Base-by-base conservation (phyloP, 2,113 vertebrate species). In the Anthoscopus minutus region DNA sequence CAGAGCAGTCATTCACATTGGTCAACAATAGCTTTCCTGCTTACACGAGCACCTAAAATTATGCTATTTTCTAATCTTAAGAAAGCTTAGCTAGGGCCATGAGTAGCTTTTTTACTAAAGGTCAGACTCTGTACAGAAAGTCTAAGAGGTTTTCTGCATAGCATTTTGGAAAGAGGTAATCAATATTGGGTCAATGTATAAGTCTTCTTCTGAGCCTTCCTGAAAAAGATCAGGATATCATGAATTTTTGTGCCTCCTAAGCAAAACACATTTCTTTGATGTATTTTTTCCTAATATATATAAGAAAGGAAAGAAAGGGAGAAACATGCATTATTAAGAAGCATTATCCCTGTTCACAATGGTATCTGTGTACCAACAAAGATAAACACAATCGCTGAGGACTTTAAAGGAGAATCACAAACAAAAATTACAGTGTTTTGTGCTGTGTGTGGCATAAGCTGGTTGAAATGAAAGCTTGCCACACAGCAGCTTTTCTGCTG, bases 381-480 rank as follows among this genome's bases (percentile, higher is more conserved):
- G 33, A 81, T 44, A 84, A 91, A 89, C 82, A 73, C 18, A 85
- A 44, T 85, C 2, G 0, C 50, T 6, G 7, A 91, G 58, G 70
- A 91, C 74, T 69, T 89, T 54, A 89, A 89, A 87, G 60, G 47
- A 73, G 42, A 83, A 61, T 18, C 58, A 53, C 67, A 76, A 95
- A 85, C 74, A 73, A 58, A 80, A 78, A 56, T 58, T 80, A 38
- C 30, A 37, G 54, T 11, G 25, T 57, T 93, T 82, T 91, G 66
- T 93, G 85, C n/a, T 56, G 13, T 53, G n/a, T 70, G 42, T 72
- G 66, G 50, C 89, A 83, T 69, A 80, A 44, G 42, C 38, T 86
- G 71, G 64, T 44, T 67, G 66, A 89, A 93, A 87, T 91, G 77
- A 91, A 96, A 96, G 71, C 71, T 40, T 51, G 47, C 71, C 92